Percentiles rank a stretch among this genome's conserved stretches.
Conservation (phyloP, 2,113 vertebrate species). For the Cebus imitator region DNA sequence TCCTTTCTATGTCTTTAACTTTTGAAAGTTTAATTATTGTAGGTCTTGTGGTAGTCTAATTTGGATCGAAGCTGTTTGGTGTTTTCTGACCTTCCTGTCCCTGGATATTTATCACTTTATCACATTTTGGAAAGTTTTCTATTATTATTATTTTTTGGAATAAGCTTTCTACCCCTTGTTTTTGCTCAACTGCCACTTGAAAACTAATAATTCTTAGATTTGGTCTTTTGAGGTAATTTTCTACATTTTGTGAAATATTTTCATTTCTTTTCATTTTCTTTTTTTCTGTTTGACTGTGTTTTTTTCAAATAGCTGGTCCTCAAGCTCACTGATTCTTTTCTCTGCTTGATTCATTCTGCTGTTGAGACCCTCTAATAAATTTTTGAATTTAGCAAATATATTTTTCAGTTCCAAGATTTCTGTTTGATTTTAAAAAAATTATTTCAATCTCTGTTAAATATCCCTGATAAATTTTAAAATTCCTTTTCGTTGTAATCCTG, state of each 20-base stretch:
- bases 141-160: background rate
- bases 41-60: background rate
- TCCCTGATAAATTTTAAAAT: background rate
- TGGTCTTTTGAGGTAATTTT: background rate
- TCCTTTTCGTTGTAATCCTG: background rate
- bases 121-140: background rate
- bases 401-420: background rate
- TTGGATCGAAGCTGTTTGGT: background rate
- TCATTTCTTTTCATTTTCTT: background rate
- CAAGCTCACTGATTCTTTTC: background rate
- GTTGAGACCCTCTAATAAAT: background rate
- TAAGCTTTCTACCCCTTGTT: background rate
- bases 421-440: background rate
- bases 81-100: background rate
- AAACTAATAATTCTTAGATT: background rate
- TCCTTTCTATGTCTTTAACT: background rate
- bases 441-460: background rate
- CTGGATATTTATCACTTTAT: background rate
- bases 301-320: background rate
- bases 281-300: background rate
- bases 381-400: background rate
- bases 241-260: background rate
- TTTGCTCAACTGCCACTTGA: background rate
- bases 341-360: background rate
- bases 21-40: background rate